Base-by-base conservation (phyloP, 2,888 invertebrate species). In the Piscicola geometra region DNA sequence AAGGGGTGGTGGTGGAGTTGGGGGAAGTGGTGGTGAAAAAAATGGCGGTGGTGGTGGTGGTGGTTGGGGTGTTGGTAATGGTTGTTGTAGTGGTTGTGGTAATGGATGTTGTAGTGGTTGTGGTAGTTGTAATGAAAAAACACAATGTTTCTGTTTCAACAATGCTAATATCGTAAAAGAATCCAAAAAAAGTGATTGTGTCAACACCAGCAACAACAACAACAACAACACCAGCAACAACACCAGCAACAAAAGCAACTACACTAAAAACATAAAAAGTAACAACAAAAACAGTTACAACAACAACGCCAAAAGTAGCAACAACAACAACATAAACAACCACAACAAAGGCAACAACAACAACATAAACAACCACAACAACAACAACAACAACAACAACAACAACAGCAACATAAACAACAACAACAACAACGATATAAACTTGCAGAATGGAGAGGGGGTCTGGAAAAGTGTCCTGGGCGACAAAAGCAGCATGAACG, bases 161-260 rank as follows among this genome's bases (percentile, higher is more conserved):
- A n/a, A n/a, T n/a, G n/a, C n/a, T n/a, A n/a, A n/a, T n/a, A n/a
- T 50, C 52, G 52, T 18, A 18, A 50, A 25, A 21, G 25, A 28
- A 21, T 15, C 25, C 66, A 66, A 28, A 21, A 28, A 66, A 12
- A 25, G 25, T 25, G 21, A 66, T 12, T 15, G 25, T 25, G 25
- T 18, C 52, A 50, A 50, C 30, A 64, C n/a, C 30, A 64, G 30
- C 64, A 64, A 64, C 64, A 64, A 64, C 64, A 64, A 64, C 64
- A 64, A 64, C 30, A 64, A 64, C 3, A 12, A 12, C 64, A 64
- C n/a, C 64, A 64, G 30, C 64, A 21, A 64, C 64, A 64, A 64
- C 64, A 64, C 5, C 30, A 64, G 3, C n/a, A 21, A 21, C n/a
- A 64, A 64, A 5, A 64, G 21, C 64, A 64, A 64, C 5, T 12